Base-by-base conservation (phyloP, 2,113 vertebrate genomes). In the Gavialis gangeticus region DNA sequence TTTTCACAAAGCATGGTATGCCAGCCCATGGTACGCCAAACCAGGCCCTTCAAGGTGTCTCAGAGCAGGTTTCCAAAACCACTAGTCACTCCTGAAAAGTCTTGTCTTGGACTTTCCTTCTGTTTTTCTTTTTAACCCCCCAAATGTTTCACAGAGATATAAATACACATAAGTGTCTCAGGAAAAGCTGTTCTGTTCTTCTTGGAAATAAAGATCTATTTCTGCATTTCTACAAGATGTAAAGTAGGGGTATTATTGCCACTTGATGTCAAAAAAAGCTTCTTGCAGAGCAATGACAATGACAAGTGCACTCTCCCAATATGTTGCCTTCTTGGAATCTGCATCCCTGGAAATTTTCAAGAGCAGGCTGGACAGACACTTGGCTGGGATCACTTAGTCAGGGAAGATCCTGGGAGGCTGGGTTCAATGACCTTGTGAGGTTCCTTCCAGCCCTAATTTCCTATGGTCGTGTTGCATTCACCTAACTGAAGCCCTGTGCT, bases 221-320 rank as follows among this genome's bases (percentile, higher is more conserved):
- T 92, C 84, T 21, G 8, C 25, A 1, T 30, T 84, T 63, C 82
- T 94, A 87, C 92, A 90, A 93, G 69, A 6, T 22, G 46, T 73
- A 87, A 94, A 58, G 10, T 5, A 21, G 14, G 75, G 57, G 69
- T 91, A 75, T 94, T 89, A 82, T 80, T 91, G 94, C 88, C 85
- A 75, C 93, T 85, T 71, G 95, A 96, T 93, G 94, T 87, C 15
- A 85, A 92, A 81, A 54, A 17, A 90, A 91, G 82, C 87, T 96
- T 93, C 91, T 94, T 1, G 46, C 25, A 88, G 95, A 96, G 91
- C 95, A 89, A 94, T 84, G 95, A 87, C 89, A 94, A 93, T 93
- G 62, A 3, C 28, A 22, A 69, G 5, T 25, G 54, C 1, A 5
- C 83, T 64, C 54, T 73, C 27, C 87, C 85, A 66, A 46, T 46